phyloP scores from a whole-genome alignment of 1,140 invertebrate genomes.

The Pinna nobilis region DNA sequence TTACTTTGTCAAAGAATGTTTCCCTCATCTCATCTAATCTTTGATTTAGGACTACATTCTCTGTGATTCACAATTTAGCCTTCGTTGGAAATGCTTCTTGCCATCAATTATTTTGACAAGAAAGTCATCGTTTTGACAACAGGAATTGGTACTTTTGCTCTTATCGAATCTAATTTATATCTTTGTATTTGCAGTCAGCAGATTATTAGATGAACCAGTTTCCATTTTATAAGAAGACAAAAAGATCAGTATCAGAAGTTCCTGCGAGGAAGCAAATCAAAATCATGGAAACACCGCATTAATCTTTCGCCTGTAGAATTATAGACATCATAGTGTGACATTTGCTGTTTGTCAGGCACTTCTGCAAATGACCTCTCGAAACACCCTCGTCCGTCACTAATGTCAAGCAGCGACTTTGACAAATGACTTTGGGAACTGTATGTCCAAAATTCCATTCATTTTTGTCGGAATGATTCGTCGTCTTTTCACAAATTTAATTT shows the following conservation, averaged over 20 bases:
- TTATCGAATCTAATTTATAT: background rate
- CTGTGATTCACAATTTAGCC: slow-evolving; percentile 14
- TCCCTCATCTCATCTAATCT: slow-evolving; percentile 8
- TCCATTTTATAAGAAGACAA: slow-evolving; percentile 24
- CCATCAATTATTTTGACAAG: slow-evolving; percentile 19
- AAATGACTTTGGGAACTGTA: slow-evolving; percentile 25
- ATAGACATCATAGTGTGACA: slow-evolving; percentile 28
- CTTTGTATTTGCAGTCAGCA: slow-evolving; percentile 13
- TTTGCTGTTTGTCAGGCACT: slow-evolving; percentile 35
- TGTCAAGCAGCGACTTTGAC: slow-evolving; percentile 38
- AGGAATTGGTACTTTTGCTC: slow-evolving; percentile 1
- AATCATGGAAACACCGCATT: slow-evolving; percentile 12
- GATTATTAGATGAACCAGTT: slow-evolving; percentile 8
- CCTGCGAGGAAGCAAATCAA: slow-evolving; percentile 14
- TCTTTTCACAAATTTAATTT: slow-evolving; percentile 14
- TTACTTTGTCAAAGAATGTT: slow-evolving; percentile 8
- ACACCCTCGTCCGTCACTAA: slow-evolving; percentile 36
- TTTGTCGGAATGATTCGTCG: slow-evolving; percentile 12
- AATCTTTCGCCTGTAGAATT: slow-evolving; percentile 31
- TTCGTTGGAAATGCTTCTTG: background rate
- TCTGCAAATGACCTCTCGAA: slow-evolving; percentile 38
- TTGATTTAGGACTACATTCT: slow-evolving; percentile 11
- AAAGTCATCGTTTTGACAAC: slow-evolving; percentile 9
- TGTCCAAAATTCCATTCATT: slow-evolving; percentile 27
- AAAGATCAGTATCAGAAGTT: background rate